A percentile compares a stretch with the other conserved stretches of the same genome.
phyloP scores from a whole-genome alignment of 2,888 invertebrate genomes.

The Sarcophaga variegata region DNA sequence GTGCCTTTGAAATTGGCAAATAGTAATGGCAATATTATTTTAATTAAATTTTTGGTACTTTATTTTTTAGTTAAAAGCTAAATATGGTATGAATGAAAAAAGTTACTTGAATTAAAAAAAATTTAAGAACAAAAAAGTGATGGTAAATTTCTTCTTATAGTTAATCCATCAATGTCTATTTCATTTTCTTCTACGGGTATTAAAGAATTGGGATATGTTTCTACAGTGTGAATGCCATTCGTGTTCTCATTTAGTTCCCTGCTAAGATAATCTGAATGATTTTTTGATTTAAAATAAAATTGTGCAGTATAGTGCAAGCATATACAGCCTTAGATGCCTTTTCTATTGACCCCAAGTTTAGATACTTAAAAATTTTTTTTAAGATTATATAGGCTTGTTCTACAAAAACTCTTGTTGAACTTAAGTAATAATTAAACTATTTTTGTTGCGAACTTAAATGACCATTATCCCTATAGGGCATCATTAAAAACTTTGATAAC shows the following conservation, averaged over 20 bases:
- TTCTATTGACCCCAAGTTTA: slow-evolving; percentile 20
- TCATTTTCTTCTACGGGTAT: too few relatives aligned
- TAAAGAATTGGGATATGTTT: too few relatives aligned
- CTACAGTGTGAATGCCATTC: too few relatives aligned
- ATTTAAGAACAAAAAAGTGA: too few relatives aligned
- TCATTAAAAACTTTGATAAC: slow-evolving; percentile 49
- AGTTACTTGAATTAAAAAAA: too few relatives aligned
- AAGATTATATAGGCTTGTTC: slow-evolving; percentile 50
- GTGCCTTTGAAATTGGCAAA: too few relatives aligned
- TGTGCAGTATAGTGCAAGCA: slow-evolving; percentile 34
- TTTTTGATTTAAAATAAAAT: slow-evolving; percentile 31
- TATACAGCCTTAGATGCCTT: slow-evolving; percentile 17
- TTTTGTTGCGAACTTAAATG: slow-evolving; percentile 38
- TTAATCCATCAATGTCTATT: too few relatives aligned
- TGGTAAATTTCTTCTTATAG: too few relatives aligned
- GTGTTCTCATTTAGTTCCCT: background rate
- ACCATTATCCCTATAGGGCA: slow-evolving; percentile 57
- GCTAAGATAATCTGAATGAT: background rate
- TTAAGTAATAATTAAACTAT: slow-evolving; percentile 46
- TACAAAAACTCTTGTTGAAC: slow-evolving; percentile 51
- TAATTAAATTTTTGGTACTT: too few relatives aligned
- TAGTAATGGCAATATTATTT: too few relatives aligned
- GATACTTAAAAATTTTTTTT: slow-evolving; percentile 29
- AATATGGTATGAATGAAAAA: too few relatives aligned
- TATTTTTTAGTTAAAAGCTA: too few relatives aligned